Percentiles rank a stretch among this genome's conserved stretches.
Conservation (phyloP, 2,113 vertebrate species). For the Cebus imitator region DNA sequence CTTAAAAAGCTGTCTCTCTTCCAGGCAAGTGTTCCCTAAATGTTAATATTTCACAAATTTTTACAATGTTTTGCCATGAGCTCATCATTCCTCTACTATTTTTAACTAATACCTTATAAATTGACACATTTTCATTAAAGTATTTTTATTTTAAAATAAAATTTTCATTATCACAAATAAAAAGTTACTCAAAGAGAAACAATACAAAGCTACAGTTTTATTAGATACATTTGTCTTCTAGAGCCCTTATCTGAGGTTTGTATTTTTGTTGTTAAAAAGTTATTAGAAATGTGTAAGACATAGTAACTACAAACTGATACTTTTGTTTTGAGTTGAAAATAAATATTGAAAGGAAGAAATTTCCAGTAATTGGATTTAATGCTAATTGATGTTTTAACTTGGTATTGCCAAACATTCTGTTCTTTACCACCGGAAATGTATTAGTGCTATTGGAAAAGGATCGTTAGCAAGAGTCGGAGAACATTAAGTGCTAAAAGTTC, state of each 20-base stretch:
- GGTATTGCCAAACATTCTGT: background rate
- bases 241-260: background rate
- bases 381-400: background rate
- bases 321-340: background rate
- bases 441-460: background rate
- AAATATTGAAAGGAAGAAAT: slow-evolving; percentile 24
- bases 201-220: background rate
- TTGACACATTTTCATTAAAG: background rate
- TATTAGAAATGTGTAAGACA: background rate
- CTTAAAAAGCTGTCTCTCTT: background rate
- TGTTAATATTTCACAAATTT: background rate
- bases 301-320: background rate
- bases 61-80: background rate
- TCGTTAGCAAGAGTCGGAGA: background rate
- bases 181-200: background rate
- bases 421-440: background rate
- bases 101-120: background rate
- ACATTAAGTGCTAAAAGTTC: background rate
- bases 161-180: background rate
- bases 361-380: background rate
- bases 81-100: background rate
- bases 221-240: background rate
- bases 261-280: background rate
- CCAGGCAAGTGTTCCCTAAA: background rate
- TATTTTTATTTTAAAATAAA: background rate